Evolutionary conservation across 2,797 vertebrate genomes (phyloP).

Genomic region (Periophthalmus magnuspinnatus): DNA sequence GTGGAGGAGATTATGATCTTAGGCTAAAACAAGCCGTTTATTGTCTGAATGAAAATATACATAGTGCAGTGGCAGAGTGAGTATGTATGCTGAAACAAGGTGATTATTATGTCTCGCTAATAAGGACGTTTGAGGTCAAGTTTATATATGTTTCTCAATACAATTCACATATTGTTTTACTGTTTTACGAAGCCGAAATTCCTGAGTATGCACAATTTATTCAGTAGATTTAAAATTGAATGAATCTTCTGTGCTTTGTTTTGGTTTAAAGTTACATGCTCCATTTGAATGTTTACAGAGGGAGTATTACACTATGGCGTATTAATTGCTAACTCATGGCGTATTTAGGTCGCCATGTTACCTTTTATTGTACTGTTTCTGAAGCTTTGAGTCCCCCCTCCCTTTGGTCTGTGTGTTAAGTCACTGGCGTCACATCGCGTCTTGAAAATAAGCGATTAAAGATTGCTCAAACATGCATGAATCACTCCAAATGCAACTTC

Average conservation of each 20-base stretch:
- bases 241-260: not conserved
- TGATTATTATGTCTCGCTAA: conserved; percentile 8
- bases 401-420: too few relatives aligned
- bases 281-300: not conserved
- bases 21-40: conserved; percentile 32
- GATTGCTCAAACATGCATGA: too few relatives aligned
- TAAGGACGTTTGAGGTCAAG: not conserved
- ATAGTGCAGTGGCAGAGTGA: conserved; percentile 4
- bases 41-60: conserved; percentile 20
- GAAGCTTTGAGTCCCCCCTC: too few relatives aligned
- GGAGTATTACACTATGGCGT: too few relatives aligned
- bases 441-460: too few relatives aligned
- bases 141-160: not conserved
- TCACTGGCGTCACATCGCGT: too few relatives aligned
- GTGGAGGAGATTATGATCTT: conserved; percentile 27
- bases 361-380: too few relatives aligned
- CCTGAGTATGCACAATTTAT: not conserved
- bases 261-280: not conserved
- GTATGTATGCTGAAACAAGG: conserved; percentile 7
- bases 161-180: not conserved
- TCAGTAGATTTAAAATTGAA: not conserved
- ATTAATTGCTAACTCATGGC: too few relatives aligned
- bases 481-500: too few relatives aligned
- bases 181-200: not conserved
- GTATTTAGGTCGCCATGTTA: too few relatives aligned